phyloP scores from a whole-genome alignment of 2,888 invertebrate genomes.

The Apoderus coryli region DNA sequence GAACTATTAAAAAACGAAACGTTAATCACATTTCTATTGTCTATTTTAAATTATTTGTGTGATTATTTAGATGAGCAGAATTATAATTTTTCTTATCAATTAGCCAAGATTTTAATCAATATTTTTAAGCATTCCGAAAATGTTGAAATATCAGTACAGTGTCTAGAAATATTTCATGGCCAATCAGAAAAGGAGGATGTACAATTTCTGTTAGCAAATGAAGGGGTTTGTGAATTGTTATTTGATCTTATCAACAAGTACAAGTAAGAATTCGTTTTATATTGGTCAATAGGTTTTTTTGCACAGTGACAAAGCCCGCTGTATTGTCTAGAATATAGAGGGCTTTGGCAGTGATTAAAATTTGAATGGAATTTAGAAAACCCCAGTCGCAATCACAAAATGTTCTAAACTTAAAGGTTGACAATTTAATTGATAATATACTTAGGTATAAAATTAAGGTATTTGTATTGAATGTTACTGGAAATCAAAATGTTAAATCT shows the following conservation, averaged over 20 bases:
- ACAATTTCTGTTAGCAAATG: constrained; percentile 59
- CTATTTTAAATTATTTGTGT: constrained; percentile 45
- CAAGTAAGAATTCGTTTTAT: constrained; percentile 25
- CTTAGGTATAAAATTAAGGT: too few relatives aligned
- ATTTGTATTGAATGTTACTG: too few relatives aligned
- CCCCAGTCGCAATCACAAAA: too few relatives aligned
- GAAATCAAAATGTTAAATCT: too few relatives aligned
- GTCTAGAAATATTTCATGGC: constrained; percentile 59
- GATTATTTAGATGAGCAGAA: constrained; percentile 45
- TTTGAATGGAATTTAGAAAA: too few relatives aligned
- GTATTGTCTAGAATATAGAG: too few relatives aligned
- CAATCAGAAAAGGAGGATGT: constrained; percentile 71
- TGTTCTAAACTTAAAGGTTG: too few relatives aligned
- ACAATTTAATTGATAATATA: too few relatives aligned
- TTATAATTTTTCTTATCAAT: constrained; percentile 23
- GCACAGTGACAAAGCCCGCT: too few relatives aligned
- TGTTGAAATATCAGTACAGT: constrained; percentile 59
- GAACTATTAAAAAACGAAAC: constrained; percentile 37
- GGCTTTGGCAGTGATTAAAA: too few relatives aligned
- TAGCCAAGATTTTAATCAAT: constrained; percentile 37
- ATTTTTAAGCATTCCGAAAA: constrained; percentile 49
- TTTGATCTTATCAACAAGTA: constrained; percentile 59
- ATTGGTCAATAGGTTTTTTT: too few relatives aligned
- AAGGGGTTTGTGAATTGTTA: constrained; percentile 61
- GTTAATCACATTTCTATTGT: constrained; percentile 38